phyloP scores from a whole-genome alignment of 1,140 invertebrate species.

The Pseudoatta argentina region DNA sequence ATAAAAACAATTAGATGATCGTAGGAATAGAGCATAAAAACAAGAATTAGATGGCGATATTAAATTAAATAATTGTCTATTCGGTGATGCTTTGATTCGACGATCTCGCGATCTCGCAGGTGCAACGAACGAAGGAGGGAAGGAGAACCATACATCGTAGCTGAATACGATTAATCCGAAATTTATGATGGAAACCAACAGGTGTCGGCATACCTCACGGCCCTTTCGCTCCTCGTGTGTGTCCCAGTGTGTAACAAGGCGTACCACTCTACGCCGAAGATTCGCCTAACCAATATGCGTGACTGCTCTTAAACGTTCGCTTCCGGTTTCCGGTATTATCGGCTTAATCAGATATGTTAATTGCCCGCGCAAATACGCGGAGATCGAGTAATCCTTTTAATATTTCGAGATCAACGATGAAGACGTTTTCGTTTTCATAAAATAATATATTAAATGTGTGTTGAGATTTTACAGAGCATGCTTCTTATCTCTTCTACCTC shows the following conservation, averaged over 20 bases:
- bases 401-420: conserved; percentile 1
- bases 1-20: neutral
- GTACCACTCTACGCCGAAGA: conserved; percentile 76
- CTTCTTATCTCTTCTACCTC: neutral
- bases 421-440: neutral
- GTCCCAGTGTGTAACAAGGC: conserved; percentile 74
- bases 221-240: conserved; percentile 68
- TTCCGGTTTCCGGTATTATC: conserved; percentile 71
- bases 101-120: conserved; percentile 30
- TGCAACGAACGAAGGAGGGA: conserved; percentile 23
- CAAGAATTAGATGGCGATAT: neutral
- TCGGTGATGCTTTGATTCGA: conserved; percentile 19
- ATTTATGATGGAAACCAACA: conserved; percentile 78
- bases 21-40: neutral
- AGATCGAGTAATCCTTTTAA: neutral
- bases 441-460: neutral
- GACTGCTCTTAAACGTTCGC: conserved; percentile 73
- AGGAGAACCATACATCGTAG: conserved; percentile 44
- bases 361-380: conserved; percentile 32
- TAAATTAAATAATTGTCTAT: conserved; percentile 27
- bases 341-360: conserved; percentile 68
- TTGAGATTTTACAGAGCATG: neutral
- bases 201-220: conserved; percentile 69
- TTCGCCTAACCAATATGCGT: conserved; percentile 73
- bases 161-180: conserved; percentile 74